These are phyloP conservation scores for Eulemur albifrons DNA, from an alignment of 2,797 vertebrate species.

Conservation along the genomic window DNA sequence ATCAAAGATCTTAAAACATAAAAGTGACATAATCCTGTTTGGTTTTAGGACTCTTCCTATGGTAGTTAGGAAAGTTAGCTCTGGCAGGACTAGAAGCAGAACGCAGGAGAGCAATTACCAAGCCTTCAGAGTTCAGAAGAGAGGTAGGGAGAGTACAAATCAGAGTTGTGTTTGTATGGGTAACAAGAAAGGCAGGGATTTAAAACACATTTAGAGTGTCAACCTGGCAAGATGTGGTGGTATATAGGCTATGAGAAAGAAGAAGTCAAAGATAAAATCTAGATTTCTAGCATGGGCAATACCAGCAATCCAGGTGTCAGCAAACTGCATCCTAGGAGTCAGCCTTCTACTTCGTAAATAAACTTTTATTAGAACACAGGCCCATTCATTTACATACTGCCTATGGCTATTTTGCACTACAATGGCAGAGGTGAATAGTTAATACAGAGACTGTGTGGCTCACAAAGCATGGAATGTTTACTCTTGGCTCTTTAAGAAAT, in stretches of 20 bases:
- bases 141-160: neutral
- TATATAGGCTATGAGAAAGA: neutral
- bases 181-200: neutral
- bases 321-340: neutral
- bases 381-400: neutral
- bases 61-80: neutral
- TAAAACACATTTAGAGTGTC: neutral
- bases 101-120: neutral
- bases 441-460: neutral
- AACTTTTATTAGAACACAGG: neutral
- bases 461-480: neutral
- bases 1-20: neutral
- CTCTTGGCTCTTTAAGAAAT: neutral
- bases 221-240: neutral
- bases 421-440: neutral
- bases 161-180: neutral
- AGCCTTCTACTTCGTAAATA: neutral
- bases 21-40: neutral
- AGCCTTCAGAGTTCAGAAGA: neutral
- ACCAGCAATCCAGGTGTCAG: neutral
- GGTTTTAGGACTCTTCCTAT: neutral
- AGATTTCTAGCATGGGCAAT: neutral
- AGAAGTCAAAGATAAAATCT: neutral
- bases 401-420: neutral
- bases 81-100: neutral